Evolutionary conservation across 1,140 invertebrate genomes (phyloP), one percentile per base, ranked within the genome.

Genomic region (Colletes latitarsis): DNA sequence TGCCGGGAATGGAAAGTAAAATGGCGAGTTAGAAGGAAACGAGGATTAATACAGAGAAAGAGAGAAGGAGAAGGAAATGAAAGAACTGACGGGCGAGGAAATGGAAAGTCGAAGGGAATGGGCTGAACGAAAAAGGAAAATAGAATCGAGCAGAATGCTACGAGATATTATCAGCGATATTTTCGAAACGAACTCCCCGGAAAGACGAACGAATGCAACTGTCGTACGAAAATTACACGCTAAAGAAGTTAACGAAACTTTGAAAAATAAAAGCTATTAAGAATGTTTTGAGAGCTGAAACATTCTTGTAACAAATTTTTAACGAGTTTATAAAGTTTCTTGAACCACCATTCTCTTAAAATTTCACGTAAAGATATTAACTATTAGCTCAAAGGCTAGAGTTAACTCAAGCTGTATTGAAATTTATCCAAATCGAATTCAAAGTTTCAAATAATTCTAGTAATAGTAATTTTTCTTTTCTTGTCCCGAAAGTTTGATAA

Each of bases 91-190:
- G 74, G 64, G 57, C 53, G 17, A 69, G 74, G 74, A 77, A 77
- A 69, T 69, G 64, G 74, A 77, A 77, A 77, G 43, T 69, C 74
- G 74, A 58, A 39, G 41, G 19, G 53, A 9, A 49, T 46, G 52
- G 3, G 21, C 1, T 14, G 6, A 46, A 60, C 74, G 74, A 15
- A 19, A 46, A 10, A 58, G 15, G 74, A 77, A 77, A 77, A 77
- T 69, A 41, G 64, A 53, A 69, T 60, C 19, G 21, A 1, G 53
- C 53, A 49, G 58, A 15, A 77, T 21, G 64, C 52, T 77, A 15
- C 74, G 63, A 39, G 74, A 77, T 68, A 77, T 67, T 76, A 67
- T 77, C 74, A 67, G 49, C 30, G 64, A 77, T 53, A 58, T 58
- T 19, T 10, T 15, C 39, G 46, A 17, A 49, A 58, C 46, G 41